Evolutionary conservation across 2,888 invertebrate genomes (phyloP), one percentile per base, ranked within the genome.

Genomic region (Cyclophora punctaria): DNA sequence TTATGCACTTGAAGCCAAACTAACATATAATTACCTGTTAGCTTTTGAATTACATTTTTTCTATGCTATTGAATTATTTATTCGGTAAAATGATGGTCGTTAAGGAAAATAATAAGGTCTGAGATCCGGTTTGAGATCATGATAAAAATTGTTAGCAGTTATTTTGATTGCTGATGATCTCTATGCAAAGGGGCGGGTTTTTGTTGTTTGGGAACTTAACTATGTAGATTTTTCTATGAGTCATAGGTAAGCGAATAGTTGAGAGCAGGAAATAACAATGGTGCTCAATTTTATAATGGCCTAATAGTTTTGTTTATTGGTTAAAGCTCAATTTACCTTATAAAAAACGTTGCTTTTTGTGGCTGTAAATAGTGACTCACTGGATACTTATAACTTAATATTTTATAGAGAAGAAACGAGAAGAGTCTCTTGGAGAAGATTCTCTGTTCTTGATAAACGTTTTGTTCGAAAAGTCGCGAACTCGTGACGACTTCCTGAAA

Each of bases 11-110:
- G 59, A 57, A 60, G 64, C 59, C 63, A 62, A 67, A 62, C 62
- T 61, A 63, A 44, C 43, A 53, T 55, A 63, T 76, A 74, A 78
- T 79, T 78, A 78, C 66, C 60, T 64, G 71, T 71, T 70, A 59
- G 65, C 59, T 62, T 73, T 74, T 67, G 66, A 67, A 70, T 73
- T 71, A 69, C 62, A 56, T 62, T 59, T 61, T 69, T 71, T 75
- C 64, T 67, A 62, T 68, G 62, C 62, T 66, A 69, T 70, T 70
- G 71, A 67, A 75, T 75, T 70, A 74, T 74, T 69, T 72, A 73
- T 70, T 63, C 63, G 57, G 53, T 67, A 66, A 69, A 67, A 62
- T 69, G 62, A 66, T 67, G 62, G 62, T 69, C 63, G 74, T 69
- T 68, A 67, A 57, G 51, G 57, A 61, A 64, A 64, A 70, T 68